A percentile compares a stretch with the other conserved stretches of the same genome.
Conservation (phyloP, 2,797 vertebrate genomes). For the Heterohyrax brucei region DNA sequence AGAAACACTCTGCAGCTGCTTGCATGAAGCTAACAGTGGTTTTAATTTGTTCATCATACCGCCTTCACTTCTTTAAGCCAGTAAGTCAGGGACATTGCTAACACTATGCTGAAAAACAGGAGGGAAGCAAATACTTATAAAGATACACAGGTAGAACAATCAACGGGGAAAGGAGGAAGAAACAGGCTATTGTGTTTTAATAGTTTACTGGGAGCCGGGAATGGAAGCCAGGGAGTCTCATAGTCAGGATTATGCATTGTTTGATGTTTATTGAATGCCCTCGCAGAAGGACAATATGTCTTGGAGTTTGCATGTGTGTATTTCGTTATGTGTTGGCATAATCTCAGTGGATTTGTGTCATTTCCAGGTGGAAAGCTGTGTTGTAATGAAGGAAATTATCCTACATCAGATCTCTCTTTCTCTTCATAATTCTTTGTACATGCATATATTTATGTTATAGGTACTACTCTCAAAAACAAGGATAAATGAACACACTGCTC, state of each 20-base stretch:
- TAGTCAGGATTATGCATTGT: constrained; percentile 2
- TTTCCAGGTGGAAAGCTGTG: constrained; percentile 55
- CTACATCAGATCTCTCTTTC: constrained; percentile 37
- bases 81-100: background rate
- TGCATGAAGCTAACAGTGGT: constrained; percentile 8
- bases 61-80: constrained; percentile 55
- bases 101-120: background rate
- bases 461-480: constrained; percentile 36
- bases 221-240: background rate
- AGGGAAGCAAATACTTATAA: background rate
- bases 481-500: constrained; percentile 17
- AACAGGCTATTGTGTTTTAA: background rate
- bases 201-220: constrained; percentile 32
- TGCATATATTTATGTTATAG: constrained; percentile 5
- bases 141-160: constrained; percentile 19
- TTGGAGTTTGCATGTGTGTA: background rate
- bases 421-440: constrained; percentile 18
- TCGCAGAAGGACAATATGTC: background rate
- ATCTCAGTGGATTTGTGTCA: constrained; percentile 40
- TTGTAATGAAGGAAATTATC: constrained; percentile 67
- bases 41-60: constrained; percentile 45
- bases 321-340: background rate
- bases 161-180: constrained; percentile 17
- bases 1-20: constrained; percentile 33
- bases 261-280: constrained; percentile 29